Base-by-base conservation (phyloP, 2,888 invertebrate species). In the Liodrosophila aerea region DNA sequence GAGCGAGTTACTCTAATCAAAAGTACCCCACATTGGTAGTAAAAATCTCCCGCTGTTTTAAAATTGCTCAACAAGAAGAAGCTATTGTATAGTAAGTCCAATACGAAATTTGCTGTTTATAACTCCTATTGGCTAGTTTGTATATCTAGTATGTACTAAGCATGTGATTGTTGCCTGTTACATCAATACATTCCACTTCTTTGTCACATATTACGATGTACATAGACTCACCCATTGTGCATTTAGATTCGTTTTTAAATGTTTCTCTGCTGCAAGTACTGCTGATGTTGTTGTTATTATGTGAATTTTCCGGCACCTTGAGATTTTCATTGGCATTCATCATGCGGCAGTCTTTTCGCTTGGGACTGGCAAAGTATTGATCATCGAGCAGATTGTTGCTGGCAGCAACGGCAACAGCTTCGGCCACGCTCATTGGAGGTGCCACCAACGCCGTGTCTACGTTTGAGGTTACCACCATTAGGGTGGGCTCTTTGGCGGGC, bases 291-390 rank as follows among this genome's bases (percentile, higher is more conserved):
- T 47, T 60, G 40, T 52, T 22, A 15, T 47, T 44, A 22, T 64
- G 58, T 37, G 44, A 8, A 31, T 49, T 34, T 41, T 51, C 13
- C 52, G 12, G 18, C 39, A 47, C 57, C 40, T 64, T 69, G 47
- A 74, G 66, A 81, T 70, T 80, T 66, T 82, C 83, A 61, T 58
- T 73, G 49, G 73, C 65, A 62, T 80, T 83, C 67, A 88, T 90
- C 8, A 90, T 73, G 75, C 88, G 89, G 60, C 89, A 89, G 68
- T 90, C 90, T 87, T 90, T 90, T 64, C 90, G 87, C 64, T 90
- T 90, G 9, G 90, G 90, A 64, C 90, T 90, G 22, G 90, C 88
- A 82, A 88, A 89, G 51, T 88, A 86, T 73, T 87, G 89, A 69
- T 90, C 90, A 29, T 90, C 90, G 33, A 87, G 64, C 16, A 86